A percentile compares a stretch with the other conserved stretches of the same genome.
These are phyloP conservation scores for Plusia festucae DNA, from an alignment of 2,888 invertebrate species.

Conservation along the genomic window DNA sequence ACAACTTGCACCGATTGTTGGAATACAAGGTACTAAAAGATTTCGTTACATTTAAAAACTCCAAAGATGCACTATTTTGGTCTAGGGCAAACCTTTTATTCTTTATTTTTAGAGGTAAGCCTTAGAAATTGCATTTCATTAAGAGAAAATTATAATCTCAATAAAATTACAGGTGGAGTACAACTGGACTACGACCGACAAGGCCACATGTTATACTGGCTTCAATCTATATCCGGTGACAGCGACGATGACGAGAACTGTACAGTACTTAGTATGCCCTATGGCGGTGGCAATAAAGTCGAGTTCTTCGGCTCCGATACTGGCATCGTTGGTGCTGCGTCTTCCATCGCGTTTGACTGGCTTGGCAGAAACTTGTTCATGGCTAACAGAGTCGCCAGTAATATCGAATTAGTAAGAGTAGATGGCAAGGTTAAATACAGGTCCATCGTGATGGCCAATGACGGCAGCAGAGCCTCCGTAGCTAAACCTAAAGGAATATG, in stretches of 20 bases:
- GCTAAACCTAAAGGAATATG: constrained; percentile 96
- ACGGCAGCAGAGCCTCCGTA: constrained; percentile 95
- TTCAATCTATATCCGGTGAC: constrained; percentile 91
- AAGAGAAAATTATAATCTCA: no score
- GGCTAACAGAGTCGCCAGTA: constrained; percentile 96
- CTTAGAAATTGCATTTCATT: no score
- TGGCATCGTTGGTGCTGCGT: constrained; percentile 97
- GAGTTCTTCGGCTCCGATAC: constrained; percentile 94
- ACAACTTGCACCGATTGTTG: constrained; percentile 95
- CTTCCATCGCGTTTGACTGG: constrained; percentile 98
- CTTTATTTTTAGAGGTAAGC: no score
- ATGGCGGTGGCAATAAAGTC: constrained; percentile 93
- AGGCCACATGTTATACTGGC: constrained; percentile 95
- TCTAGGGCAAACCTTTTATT: no score
- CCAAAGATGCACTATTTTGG: not conserved
- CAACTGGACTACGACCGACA: constrained; percentile 97
- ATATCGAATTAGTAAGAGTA: constrained; percentile 96
- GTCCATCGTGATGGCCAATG: constrained; percentile 96
- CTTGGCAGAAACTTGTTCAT: constrained; percentile 98
- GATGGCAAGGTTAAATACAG: constrained; percentile 96
- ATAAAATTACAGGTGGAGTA: constrained; percentile 93
- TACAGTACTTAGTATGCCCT: constrained; percentile 95
- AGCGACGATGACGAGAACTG: constrained; percentile 95
- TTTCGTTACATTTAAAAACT: not conserved
- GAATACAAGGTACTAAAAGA: constrained; percentile 88